Evolutionary conservation across 2,797 vertebrate species (phyloP).

Genomic region (Sebastolobus alascanus): DNA sequence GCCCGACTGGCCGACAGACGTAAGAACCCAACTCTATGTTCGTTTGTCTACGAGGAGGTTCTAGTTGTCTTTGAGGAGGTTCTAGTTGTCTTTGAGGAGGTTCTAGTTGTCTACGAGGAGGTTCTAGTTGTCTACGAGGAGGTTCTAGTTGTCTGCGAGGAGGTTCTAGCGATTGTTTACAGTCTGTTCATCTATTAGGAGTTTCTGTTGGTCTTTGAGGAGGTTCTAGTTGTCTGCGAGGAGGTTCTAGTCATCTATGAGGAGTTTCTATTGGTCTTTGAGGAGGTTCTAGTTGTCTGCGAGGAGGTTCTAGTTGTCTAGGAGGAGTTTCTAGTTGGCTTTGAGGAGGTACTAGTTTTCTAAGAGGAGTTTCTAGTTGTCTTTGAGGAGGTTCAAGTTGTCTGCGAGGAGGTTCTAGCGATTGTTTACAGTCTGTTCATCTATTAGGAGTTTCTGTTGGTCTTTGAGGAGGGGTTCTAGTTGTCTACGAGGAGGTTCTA

Average conservation of each 20-base stretch:
- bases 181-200: too few species aligned
- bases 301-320: background rate
- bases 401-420: too few species aligned
- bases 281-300: background rate
- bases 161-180: background rate
- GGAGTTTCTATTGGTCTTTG: background rate
- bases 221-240: background rate
- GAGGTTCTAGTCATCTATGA: background rate
- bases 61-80: background rate
- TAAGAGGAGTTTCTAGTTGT: too few species aligned
- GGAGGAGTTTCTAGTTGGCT: too few species aligned
- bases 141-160: background rate
- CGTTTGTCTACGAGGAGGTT: background rate
- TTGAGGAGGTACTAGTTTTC: too few species aligned
- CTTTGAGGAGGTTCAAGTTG: too few species aligned
- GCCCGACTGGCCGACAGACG: slow-evolving; percentile 91
- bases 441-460: too few species aligned
- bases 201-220: background rate
- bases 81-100: background rate
- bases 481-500: too few species aligned
- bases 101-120: background rate
- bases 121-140: background rate
- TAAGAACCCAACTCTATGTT: slow-evolving; percentile 77
- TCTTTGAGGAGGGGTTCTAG: too few species aligned
- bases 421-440: too few species aligned